These are phyloP conservation scores for Caenorhabditis macrosperma DNA, from an alignment of 2,888 invertebrate genomes.

Conservation along the genomic window DNA sequence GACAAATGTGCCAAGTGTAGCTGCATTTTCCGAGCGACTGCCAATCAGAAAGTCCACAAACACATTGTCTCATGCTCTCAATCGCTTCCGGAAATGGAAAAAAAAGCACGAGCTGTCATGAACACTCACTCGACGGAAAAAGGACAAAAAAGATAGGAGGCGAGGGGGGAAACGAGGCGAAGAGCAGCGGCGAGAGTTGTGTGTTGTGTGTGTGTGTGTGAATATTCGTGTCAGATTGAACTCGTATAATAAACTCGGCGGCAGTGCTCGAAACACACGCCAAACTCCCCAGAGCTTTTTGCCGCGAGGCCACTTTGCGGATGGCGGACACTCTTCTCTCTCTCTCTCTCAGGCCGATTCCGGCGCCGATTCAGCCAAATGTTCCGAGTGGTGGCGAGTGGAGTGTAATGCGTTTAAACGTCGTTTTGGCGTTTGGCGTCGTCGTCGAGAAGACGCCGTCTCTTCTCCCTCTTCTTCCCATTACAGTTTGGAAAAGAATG, in stretches of 20 bases:
- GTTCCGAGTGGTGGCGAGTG: background rate
- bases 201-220: slow-evolving; percentile 28
- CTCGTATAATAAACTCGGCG: slow-evolving; percentile 42
- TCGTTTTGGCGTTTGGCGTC: no score
- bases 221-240: slow-evolving; percentile 55
- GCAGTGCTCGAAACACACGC: background rate
- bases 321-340: slow-evolving; percentile 21
- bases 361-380: slow-evolving; percentile 5
- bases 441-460: background rate
- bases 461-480: background rate
- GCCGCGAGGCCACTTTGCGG: background rate
- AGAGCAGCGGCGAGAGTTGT: no score
- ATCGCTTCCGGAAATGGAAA: background rate
- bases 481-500: slow-evolving; percentile 42
- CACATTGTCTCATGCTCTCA: background rate
- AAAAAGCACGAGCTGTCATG: slow-evolving; percentile 47
- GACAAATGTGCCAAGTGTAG: no score
- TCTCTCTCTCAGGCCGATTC: background rate
- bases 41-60: background rate
- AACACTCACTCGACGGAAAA: slow-evolving; percentile 44
- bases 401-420: background rate
- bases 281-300: slow-evolving; percentile 42
- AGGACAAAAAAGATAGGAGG: slow-evolving; percentile 20
- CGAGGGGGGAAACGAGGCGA: background rate
- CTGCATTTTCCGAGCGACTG: background rate